Evolutionary conservation across 2,888 invertebrate genomes (phyloP).

Genomic region (Dasypogon diadema): DNA sequence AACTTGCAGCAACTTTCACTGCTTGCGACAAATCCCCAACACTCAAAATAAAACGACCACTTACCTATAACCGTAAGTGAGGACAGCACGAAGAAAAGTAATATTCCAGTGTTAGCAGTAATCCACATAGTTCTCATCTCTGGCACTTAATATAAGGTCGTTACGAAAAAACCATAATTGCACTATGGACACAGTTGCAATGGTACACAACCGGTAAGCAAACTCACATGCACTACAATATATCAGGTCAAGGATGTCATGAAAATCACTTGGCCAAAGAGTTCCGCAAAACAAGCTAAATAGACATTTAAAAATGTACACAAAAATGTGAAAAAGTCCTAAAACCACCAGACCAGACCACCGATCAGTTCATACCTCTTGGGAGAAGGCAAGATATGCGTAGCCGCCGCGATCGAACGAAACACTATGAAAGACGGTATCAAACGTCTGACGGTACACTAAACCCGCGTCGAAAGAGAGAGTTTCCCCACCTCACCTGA

Average conservation of each 20-base stretch:
- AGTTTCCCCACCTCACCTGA: constrained; percentile 26
- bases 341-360: neutral
- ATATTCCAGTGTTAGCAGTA: constrained; percentile 33
- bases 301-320: neutral
- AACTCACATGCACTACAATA: neutral
- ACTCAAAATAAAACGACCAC: neutral
- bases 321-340: neutral
- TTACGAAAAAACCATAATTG: constrained; percentile 43
- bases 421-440: constrained; percentile 15
- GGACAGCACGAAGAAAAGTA: neutral
- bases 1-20: neutral
- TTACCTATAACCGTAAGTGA: neutral
- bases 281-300: constrained; percentile 12
- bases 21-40: neutral
- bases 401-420: constrained; percentile 36
- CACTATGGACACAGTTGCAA: neutral
- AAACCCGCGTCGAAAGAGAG: constrained; percentile 46
- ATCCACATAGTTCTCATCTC: constrained; percentile 36
- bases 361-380: neutral
- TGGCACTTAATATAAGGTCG: neutral
- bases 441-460: neutral
- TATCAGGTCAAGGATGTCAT: constrained; percentile 37
- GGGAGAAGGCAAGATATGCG: constrained; percentile 13
- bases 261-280: neutral
- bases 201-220: neutral